Conservation (phyloP, 1,140 invertebrate genomes). For the Lasioglossum albipes region DNA sequence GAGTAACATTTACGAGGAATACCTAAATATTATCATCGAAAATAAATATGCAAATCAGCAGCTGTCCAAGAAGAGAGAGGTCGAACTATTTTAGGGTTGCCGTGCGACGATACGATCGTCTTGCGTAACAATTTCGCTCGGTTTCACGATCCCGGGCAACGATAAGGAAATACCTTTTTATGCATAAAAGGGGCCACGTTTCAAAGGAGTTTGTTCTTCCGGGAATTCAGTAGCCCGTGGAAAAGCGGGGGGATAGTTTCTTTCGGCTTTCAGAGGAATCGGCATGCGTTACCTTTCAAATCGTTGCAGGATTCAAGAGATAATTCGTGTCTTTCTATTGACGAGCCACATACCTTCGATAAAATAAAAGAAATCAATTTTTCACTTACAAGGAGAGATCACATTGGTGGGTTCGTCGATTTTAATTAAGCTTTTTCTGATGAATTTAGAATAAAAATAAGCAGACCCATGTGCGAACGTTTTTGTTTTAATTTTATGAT, state of each 20-base stretch:
- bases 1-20: neutral
- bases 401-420: too few species aligned
- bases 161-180: constrained; percentile 45
- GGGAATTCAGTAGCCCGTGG: constrained; percentile 29
- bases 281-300: neutral
- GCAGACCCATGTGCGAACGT: too few species aligned
- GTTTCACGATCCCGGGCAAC: constrained; percentile 29
- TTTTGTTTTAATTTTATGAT: too few species aligned
- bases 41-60: constrained; percentile 37
- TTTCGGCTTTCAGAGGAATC: neutral
- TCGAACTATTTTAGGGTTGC: constrained; percentile 35
- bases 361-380: too few species aligned
- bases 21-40: constrained; percentile 23
- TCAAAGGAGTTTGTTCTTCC: constrained; percentile 30
- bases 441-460: too few species aligned
- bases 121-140: constrained; percentile 40
- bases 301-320: neutral
- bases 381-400: too few species aligned
- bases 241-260: constrained; percentile 1
- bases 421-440: too few species aligned
- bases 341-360: too few species aligned
- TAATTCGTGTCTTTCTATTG: neutral
- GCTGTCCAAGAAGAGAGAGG: constrained; percentile 13
- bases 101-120: constrained; percentile 41
- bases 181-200: constrained; percentile 27